Percentiles rank a stretch among this genome's conserved stretches.
Conservation (phyloP, 2,888 invertebrate species). For the Lasioglossum leucozonium region DNA sequence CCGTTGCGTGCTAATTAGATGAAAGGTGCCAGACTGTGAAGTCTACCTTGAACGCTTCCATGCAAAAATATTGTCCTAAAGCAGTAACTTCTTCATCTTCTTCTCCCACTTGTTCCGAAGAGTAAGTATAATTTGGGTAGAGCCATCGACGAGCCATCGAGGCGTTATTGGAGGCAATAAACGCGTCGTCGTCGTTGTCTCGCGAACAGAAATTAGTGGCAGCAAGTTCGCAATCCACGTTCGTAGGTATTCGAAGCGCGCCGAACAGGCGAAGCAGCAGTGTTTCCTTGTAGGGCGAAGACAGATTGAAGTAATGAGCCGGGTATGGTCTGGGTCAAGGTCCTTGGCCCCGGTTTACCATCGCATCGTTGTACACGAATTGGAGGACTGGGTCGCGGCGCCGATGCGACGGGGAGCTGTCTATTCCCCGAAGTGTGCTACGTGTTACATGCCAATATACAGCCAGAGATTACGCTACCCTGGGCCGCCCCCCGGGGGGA, state of each 20-base stretch:
- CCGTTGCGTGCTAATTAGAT: not conserved
- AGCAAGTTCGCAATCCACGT: not conserved
- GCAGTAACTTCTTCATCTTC: not conserved
- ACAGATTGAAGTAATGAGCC: conserved; percentile 57
- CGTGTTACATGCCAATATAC: conserved; percentile 49
- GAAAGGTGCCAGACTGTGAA: not conserved
- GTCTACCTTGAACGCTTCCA: not conserved
- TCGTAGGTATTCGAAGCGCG: not conserved
- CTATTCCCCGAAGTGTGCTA: conserved; percentile 63
- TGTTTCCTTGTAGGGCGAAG: conserved; percentile 47
- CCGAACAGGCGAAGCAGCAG: not conserved
- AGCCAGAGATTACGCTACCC: conserved; percentile 26
- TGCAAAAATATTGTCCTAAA: not conserved
- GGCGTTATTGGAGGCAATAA: not conserved
- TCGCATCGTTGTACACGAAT: conserved; percentile 46
- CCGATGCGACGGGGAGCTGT: conserved; percentile 46
- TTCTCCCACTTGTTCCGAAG: not conserved
- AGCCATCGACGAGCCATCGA: not conserved
- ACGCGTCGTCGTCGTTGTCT: not conserved
- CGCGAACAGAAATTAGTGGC: not conserved
- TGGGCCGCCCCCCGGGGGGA: too few species aligned
- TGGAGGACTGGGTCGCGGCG: conserved; percentile 44
- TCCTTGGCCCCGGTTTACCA: conserved; percentile 43
- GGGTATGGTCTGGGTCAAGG: conserved; percentile 64
- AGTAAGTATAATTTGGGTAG: not conserved